Evolutionary conservation across 2,888 invertebrate genomes (phyloP).

Genomic region (Apamea anceps): DNA sequence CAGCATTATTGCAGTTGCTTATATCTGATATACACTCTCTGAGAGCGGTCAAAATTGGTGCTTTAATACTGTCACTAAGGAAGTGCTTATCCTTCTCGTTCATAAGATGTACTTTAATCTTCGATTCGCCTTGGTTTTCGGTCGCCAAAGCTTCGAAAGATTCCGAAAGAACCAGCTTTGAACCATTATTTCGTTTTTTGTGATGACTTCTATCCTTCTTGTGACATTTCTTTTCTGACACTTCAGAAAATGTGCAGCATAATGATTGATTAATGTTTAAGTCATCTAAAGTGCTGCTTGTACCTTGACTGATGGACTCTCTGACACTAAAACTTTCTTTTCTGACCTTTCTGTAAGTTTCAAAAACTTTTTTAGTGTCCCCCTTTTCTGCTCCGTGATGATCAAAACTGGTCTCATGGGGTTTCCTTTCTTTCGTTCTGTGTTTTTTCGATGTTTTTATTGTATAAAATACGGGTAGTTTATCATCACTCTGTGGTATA

Average conservation of each 20-base stretch:
- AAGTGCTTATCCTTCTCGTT: conserved; percentile 81
- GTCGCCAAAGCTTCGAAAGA: conserved; percentile 84
- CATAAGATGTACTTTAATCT: conserved; percentile 86
- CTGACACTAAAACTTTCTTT: conserved; percentile 72
- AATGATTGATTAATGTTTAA: conserved; percentile 81
- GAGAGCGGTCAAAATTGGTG: conserved; percentile 80
- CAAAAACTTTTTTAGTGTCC: conserved; percentile 72
- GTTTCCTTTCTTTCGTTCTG: conserved; percentile 70
- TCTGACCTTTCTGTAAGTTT: conserved; percentile 72
- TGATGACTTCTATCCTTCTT: conserved; percentile 71
- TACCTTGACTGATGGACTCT: conserved; percentile 77
- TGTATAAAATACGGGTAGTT: conserved; percentile 78
- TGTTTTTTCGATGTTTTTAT: conserved; percentile 78
- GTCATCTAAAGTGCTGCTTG: conserved; percentile 83
- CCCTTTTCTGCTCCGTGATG: conserved; percentile 65
- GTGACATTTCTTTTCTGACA: conserved; percentile 76
- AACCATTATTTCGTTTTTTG: conserved; percentile 59
- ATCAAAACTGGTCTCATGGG: conserved; percentile 54
- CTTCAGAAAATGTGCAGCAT: conserved; percentile 81
- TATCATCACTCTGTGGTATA: conserved; percentile 77
- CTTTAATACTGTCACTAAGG: conserved; percentile 80
- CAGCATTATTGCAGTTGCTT: conserved; percentile 68
- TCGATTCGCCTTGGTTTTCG: conserved; percentile 75
- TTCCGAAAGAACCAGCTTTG: conserved; percentile 76
- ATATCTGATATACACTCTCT: conserved; percentile 79